A percentile compares a stretch with the other conserved stretches of the same genome.
Evolutionary conservation across 2,113 vertebrate species (phyloP).

Genomic region (Ornithorhynchus anatinus): DNA sequence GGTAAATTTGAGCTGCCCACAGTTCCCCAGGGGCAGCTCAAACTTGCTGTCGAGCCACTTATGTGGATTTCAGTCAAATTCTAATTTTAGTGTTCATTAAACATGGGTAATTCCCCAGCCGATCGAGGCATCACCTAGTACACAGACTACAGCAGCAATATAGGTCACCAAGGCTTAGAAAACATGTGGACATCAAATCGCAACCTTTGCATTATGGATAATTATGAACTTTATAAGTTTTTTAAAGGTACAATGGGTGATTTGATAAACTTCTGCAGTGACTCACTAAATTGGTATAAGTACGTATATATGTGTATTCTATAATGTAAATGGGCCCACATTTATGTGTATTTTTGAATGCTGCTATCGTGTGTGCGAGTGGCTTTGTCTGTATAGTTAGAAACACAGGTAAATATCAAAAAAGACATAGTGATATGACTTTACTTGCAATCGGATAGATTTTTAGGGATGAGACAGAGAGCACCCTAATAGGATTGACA

Average conservation of each 20-base stretch:
- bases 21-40: conserved; percentile 81
- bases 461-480: too few species aligned
- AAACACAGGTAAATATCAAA: too few species aligned
- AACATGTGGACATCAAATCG: conserved; percentile 75
- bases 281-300: too few species aligned
- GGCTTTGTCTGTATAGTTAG: too few species aligned
- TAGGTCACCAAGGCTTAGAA: conserved; percentile 75
- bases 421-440: too few species aligned
- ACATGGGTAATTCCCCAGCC: conserved; percentile 83
- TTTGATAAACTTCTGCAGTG: too few species aligned
- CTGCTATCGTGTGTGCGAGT: too few species aligned
- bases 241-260: conserved; percentile 27
- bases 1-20: conserved; percentile 85
- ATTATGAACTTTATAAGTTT: conserved; percentile 74
- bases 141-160: conserved; percentile 75
- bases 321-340: too few species aligned
- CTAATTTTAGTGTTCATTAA: conserved; percentile 90
- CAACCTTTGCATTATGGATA: conserved; percentile 75
- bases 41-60: conserved; percentile 84
- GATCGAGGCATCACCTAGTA: conserved; percentile 73
- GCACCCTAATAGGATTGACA: too few species aligned
- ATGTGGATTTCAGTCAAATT: conserved; percentile 88
- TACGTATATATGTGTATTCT: too few species aligned
- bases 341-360: too few species aligned
- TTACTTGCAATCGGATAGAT: too few species aligned